Evolutionary conservation across 2,888 invertebrate species (phyloP).

Genomic region (Ashinkailepas kermadecensis): DNA sequence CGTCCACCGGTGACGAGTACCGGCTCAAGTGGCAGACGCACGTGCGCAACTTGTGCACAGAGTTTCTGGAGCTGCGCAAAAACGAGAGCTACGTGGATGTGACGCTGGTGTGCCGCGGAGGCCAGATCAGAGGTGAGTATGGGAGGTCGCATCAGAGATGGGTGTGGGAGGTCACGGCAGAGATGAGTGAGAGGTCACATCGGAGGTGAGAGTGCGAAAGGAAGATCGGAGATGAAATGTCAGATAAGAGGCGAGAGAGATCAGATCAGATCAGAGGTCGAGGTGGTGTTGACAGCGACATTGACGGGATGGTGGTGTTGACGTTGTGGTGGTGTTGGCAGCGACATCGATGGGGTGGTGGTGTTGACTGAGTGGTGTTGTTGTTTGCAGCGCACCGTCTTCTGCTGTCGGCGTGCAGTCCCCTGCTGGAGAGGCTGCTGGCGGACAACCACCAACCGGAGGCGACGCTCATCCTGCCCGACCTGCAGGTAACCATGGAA

Average conservation of each 20-base stretch:
- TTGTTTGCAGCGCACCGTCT: neutral
- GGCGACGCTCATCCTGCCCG: constrained; percentile 14
- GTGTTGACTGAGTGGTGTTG: neutral
- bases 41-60: constrained; percentile 1
- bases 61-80: constrained; percentile 7
- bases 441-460: neutral
- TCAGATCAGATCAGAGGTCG: neutral
- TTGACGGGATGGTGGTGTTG: no score
- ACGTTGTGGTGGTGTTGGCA: neutral
- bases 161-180: neutral
- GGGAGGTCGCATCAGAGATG: neutral
- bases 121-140: neutral
- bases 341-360: no score
- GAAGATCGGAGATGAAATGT: no score
- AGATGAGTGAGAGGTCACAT: neutral
- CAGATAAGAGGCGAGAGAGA: no score
- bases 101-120: neutral
- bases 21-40: constrained; percentile 3
- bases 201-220: neutral
- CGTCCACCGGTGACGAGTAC: neutral
- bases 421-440: neutral
- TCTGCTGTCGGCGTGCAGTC: constrained; percentile 1
- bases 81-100: constrained; percentile 9
- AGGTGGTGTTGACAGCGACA: no score
- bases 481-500: neutral